Percentiles rank a stretch among this genome's conserved stretches.
phyloP scores from a whole-genome alignment of 2,113 vertebrate genomes.

The Chelonoidis abingdonii region DNA sequence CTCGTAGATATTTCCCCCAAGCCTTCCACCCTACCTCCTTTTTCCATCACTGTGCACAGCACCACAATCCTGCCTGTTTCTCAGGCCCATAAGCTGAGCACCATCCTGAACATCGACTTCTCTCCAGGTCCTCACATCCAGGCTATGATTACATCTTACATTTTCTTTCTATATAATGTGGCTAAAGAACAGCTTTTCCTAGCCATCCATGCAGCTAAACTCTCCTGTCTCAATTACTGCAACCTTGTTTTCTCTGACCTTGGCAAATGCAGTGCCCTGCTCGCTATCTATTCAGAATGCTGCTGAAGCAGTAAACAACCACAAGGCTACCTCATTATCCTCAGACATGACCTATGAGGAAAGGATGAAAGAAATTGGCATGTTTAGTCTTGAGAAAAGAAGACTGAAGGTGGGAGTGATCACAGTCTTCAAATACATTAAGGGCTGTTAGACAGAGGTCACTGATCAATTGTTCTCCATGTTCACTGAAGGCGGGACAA shows the following conservation, averaged over 20 bases:
- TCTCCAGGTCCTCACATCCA: neutral
- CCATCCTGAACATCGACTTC: neutral
- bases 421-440: neutral
- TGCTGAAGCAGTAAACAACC: neutral
- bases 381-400: neutral
- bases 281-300: neutral
- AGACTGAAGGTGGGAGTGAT: neutral
- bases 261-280: neutral
- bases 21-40: neutral
- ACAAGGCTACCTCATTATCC: neutral
- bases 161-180: neutral
- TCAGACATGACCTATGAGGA: neutral
- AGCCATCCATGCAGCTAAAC: neutral
- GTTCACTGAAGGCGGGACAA: neutral
- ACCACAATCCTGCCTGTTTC: neutral
- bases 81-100: neutral
- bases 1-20: neutral
- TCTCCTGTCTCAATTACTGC: neutral
- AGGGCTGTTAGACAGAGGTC: neutral
- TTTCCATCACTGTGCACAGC: neutral
- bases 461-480: neutral
- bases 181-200: neutral
- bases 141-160: neutral
- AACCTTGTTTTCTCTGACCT: neutral
- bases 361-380: neutral